phyloP scores from a whole-genome alignment of 2,888 invertebrate species.

The Anthoptus insignis region DNA sequence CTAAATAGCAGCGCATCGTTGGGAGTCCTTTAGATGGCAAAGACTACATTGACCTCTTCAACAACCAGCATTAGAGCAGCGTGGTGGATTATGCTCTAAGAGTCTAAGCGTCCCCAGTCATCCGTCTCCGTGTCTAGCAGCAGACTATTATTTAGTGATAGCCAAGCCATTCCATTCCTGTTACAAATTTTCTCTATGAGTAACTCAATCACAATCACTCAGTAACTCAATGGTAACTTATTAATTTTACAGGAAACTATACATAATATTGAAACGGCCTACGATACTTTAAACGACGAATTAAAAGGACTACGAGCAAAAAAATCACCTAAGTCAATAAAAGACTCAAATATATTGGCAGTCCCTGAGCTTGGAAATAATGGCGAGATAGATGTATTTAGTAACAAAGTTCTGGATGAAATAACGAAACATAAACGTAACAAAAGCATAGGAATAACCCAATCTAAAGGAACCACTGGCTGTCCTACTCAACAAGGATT shows the following conservation, averaged over 20 bases:
- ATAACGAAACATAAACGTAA: conserved; percentile 5
- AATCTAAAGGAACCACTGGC: background rate
- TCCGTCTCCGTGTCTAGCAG: too few species aligned
- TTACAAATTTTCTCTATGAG: too few species aligned
- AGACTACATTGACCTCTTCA: too few species aligned
- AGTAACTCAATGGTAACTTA: too few species aligned
- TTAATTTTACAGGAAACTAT: conserved; percentile 69
- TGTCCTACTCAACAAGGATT: background rate
- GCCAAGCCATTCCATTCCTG: too few species aligned
- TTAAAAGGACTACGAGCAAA: conserved; percentile 54
- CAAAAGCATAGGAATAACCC: background rate
- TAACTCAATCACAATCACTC: too few species aligned
- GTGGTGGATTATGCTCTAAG: too few species aligned
- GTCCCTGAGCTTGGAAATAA: conserved; percentile 16
- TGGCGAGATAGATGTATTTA: conserved; percentile 17
- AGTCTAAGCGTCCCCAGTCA: too few species aligned
- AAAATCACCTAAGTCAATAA: background rate
- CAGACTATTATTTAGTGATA: too few species aligned
- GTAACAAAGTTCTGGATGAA: conserved; percentile 14
- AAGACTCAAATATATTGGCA: background rate
- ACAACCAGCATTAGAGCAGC: too few species aligned
- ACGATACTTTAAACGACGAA: conserved; percentile 64
- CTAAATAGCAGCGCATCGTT: too few species aligned
- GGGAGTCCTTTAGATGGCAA: too few species aligned
- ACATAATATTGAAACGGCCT: conserved; percentile 61